phyloP scores from a whole-genome alignment of 2,113 vertebrate species.

The Cynopterus brachyotis region DNA sequence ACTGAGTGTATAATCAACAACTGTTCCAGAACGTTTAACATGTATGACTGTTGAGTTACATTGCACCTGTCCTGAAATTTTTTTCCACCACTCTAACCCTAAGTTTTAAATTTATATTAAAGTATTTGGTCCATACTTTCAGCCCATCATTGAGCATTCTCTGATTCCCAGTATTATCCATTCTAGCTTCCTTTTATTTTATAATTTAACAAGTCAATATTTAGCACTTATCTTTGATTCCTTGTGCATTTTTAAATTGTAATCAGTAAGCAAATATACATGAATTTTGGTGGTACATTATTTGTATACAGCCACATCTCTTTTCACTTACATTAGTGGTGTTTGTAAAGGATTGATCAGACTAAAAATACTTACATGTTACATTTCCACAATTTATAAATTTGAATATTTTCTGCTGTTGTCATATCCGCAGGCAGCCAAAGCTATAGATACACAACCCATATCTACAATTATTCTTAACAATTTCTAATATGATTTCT shows the following conservation, averaged over 20 bases:
- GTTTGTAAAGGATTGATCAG: neutral
- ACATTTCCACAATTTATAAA: neutral
- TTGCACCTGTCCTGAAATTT: neutral
- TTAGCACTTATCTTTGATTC: neutral
- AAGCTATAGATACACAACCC: neutral
- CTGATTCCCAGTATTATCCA: neutral
- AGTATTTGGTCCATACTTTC: neutral
- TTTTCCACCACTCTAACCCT: neutral
- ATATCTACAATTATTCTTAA: neutral
- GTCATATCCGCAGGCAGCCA: neutral
- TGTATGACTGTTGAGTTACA: neutral
- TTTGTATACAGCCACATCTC: neutral
- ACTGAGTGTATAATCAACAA: neutral
- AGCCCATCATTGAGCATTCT: neutral
- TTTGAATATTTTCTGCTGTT: neutral
- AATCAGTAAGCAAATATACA: neutral
- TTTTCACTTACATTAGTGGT: neutral
- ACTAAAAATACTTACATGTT: neutral
- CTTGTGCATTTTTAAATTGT: neutral
- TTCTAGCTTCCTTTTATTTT: neutral
- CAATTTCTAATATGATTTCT: neutral
- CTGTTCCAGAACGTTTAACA: neutral
- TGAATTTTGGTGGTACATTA: neutral
- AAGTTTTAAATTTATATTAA: slow-evolving; percentile 25
- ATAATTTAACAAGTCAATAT: neutral